Conservation (phyloP, 2,113 vertebrate genomes). For the Ailurus styani region DNA sequence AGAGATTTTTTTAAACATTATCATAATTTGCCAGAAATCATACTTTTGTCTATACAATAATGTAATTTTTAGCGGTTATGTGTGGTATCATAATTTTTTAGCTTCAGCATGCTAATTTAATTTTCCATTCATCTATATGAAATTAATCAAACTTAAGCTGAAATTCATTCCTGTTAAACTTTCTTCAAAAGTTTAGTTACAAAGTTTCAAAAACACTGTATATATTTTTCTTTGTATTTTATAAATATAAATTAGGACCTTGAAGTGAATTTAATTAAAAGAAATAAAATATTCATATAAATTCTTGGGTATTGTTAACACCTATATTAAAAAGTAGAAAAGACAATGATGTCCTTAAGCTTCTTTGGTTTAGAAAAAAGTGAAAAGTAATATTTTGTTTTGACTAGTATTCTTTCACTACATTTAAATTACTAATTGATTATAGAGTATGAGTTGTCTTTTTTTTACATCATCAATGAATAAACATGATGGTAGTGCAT, state of each 20-base stretch:
- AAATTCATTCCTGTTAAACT: slow-evolving; percentile 17
- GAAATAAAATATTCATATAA: not conserved
- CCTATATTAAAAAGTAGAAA: not conserved
- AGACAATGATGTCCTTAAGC: not conserved
- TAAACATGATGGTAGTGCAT: slow-evolving; percentile 35
- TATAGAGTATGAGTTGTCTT: not conserved
- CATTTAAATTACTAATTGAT: slow-evolving; percentile 47
- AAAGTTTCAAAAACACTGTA: not conserved
- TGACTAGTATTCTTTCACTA: not conserved
- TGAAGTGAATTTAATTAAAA: slow-evolving; percentile 1
- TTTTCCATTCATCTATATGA: not conserved
- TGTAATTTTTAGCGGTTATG: not conserved
- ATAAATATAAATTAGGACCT: not conserved
- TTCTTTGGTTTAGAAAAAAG: slow-evolving; percentile 43
- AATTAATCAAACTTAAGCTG: slow-evolving; percentile 8
- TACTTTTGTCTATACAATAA: not conserved
- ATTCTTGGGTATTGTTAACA: not conserved
- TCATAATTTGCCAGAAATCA: not conserved
- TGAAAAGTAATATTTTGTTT: not conserved
- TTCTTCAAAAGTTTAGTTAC: not conserved
- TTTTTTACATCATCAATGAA: slow-evolving; percentile 37
- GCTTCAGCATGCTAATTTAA: not conserved
- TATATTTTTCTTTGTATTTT: slow-evolving; percentile 37
- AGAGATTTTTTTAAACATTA: not conserved
- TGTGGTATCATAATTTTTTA: not conserved